Base-by-base conservation (phyloP, 92 coral and sea anemone genomes). In the Heteractis magnifica region DNA sequence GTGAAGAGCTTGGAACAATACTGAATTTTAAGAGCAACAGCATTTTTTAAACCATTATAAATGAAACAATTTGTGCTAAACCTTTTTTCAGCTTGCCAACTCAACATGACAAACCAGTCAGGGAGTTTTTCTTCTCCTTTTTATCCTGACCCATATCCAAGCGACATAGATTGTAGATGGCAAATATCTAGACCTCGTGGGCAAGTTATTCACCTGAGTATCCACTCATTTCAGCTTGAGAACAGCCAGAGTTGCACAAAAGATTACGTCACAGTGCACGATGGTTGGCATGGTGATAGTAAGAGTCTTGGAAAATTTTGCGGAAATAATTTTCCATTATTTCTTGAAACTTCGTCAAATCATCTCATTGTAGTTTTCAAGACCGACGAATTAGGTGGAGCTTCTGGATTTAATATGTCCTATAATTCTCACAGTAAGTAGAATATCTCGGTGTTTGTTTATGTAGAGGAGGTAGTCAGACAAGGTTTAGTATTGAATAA, bases 91-190 rank as follows among this genome's bases (percentile, higher is more conserved):
- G 85, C 85, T 50, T 82, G 85, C 49, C 85, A 71, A 3, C 79
- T 19, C 14, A 82, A 71, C 64, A 6, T 82, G 65, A 82, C 85
- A 52, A 44, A 16, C 16, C 51, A 78, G 21, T 82, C 68, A 4
- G 85, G 85, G 20, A n/a, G 65, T 4, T 71, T 82, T 44, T 9
- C 58, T n/a, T 71, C 85, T 4, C 85, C 85, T 20, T 71, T 15
- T 80, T 62, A 80, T 49, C 83, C 83, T 59, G 75, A 80, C 48
- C 73, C 13, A n/a, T 80, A 80, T 48, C 83, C 83, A 14, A 80
- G 34, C 52, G 70, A 64, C 56, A 44, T 80, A 6, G 52, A 26
- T 71, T 82, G 79, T 44, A 72, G 7, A 50, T 73, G 85, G 85
- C 65, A 64, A 14, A 64, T 82, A 41, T 59, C 65, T 41, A 78